A percentile compares a stretch with the other conserved stretches of the same genome.
Evolutionary conservation across 1,140 invertebrate genomes (phyloP).

Genomic region (Listronotus bonariensis): DNA sequence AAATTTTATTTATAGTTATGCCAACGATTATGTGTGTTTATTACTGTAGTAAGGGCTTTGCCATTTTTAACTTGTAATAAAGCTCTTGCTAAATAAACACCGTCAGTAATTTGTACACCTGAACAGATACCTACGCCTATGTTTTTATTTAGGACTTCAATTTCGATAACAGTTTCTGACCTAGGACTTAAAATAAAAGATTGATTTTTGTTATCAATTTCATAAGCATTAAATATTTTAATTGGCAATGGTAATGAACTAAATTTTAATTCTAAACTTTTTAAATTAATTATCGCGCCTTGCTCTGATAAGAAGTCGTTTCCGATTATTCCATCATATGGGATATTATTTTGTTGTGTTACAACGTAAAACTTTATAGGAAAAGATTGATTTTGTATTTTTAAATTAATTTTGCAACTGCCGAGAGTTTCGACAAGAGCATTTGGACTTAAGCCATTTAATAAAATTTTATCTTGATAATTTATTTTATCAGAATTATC

Average conservation of each 20-base stretch:
- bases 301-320: constrained; percentile 30
- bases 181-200: constrained; percentile 13
- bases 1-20: background rate
- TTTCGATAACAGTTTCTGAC: constrained; percentile 28
- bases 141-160: constrained; percentile 29
- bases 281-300: constrained; percentile 17
- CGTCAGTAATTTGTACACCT: constrained; percentile 24
- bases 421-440: constrained; percentile 4
- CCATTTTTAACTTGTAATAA: constrained; percentile 25
- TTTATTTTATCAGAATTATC: constrained; percentile 13
- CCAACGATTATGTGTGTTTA: too few species aligned
- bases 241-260: constrained; percentile 6
- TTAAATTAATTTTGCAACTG: background rate
- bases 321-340: constrained; percentile 34
- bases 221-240: background rate
- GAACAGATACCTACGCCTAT: constrained; percentile 29
- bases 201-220: constrained; percentile 3
- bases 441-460: constrained; percentile 30
- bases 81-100: constrained; percentile 35
- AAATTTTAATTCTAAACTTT: constrained; percentile 6
- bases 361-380: constrained; percentile 35
- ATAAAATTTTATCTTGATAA: constrained; percentile 1
- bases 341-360: constrained; percentile 18
- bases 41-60: constrained; percentile 27
- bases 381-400: constrained; percentile 17